Conservation (phyloP, 2,113 vertebrate species). For the Ascaphus truei region DNA sequence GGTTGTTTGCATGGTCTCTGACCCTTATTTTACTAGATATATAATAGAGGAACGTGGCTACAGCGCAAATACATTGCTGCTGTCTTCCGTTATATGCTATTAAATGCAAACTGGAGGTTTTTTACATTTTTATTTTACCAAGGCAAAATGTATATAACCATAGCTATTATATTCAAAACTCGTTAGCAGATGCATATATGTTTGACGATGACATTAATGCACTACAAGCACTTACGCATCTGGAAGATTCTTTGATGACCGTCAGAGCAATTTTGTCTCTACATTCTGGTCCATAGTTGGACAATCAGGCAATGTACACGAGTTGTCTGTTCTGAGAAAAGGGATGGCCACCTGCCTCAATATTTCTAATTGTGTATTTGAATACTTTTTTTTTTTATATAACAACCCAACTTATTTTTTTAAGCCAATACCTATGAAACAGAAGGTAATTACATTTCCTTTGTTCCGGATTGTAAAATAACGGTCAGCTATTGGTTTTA, state of each 20-base stretch:
- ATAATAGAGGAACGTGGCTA: too few relatives aligned
- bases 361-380: background rate
- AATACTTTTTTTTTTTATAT: background rate
- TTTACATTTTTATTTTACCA: background rate
- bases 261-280: background rate
- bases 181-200: background rate
- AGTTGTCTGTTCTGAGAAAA: background rate
- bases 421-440: background rate
- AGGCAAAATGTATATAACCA: background rate
- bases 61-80: background rate
- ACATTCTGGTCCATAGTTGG: background rate
- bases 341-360: background rate
- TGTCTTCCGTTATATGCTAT: too few relatives aligned
- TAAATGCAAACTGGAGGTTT: background rate
- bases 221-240: background rate
- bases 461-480: background rate
- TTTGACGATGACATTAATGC: background rate
- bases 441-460: background rate
- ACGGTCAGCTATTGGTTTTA: slow-evolving; percentile 1
- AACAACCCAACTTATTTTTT: too few relatives aligned
- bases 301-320: background rate
- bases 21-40: too few relatives aligned
- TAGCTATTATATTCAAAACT: background rate
- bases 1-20: background rate
- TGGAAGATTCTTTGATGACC: background rate